Evolutionary conservation across 2,888 invertebrate genomes (phyloP).

Genomic region (Gymnoscelis rufifasciata): DNA sequence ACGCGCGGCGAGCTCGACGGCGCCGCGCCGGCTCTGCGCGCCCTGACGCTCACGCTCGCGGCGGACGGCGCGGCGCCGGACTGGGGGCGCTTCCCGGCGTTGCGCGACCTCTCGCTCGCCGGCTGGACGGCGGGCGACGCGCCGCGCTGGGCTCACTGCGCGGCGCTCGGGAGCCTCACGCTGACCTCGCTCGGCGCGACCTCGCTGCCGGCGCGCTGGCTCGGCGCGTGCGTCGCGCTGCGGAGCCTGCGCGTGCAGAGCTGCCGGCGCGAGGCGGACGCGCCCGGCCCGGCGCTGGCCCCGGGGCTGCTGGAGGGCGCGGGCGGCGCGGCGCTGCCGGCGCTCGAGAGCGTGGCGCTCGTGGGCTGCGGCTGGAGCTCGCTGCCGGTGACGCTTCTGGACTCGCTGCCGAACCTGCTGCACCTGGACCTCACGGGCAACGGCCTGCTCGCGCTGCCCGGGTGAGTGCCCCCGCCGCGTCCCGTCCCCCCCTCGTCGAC

Average conservation of each 20-base stretch:
- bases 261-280: background rate
- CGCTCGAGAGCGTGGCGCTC: background rate
- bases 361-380: conserved; percentile 4
- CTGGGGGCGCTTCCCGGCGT: conserved; percentile 22
- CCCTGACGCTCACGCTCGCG: conserved; percentile 20
- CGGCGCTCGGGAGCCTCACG: conserved; percentile 26
- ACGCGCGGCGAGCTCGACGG: conserved; percentile 19
- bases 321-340: conserved; percentile 9
- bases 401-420: conserved; percentile 22
- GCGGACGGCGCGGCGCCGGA: conserved; percentile 19
- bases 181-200: conserved; percentile 24
- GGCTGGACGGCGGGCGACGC: conserved; percentile 16
- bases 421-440: conserved; percentile 33
- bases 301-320: conserved; percentile 9
- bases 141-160: conserved; percentile 8
- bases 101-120: conserved; percentile 13
- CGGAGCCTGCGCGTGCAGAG: conserved; percentile 8
- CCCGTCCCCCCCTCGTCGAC: background rate
- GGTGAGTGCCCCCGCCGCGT: conserved; percentile 26
- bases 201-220: conserved; percentile 13
- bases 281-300: background rate
- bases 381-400: conserved; percentile 33
- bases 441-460: conserved; percentile 30
- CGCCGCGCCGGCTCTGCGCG: conserved; percentile 18
- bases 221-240: conserved; percentile 16